Conservation (phyloP, 2,113 vertebrate species). For the Centropus bengalensis region DNA sequence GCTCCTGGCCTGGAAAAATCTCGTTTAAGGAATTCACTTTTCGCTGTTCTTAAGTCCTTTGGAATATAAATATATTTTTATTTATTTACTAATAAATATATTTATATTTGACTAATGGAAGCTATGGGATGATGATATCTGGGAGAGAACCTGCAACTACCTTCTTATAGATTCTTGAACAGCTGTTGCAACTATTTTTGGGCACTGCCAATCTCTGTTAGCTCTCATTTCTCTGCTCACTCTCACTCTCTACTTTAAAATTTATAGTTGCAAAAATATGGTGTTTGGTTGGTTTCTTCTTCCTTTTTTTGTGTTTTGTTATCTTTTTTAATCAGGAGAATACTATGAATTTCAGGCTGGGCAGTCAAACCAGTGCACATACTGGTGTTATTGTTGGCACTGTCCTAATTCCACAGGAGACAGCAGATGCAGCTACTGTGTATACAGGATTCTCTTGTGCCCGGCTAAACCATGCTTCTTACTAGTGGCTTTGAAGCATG, state of each 20-base stretch:
- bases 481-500: background rate
- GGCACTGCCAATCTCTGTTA: background rate
- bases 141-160: background rate
- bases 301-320: background rate
- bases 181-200: background rate
- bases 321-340: background rate
- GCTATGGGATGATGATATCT: background rate
- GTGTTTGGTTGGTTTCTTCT: background rate
- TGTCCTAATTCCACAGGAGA: background rate
- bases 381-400: background rate
- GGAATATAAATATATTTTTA: background rate
- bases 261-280: background rate
- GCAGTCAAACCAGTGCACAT: background rate
- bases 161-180: background rate
- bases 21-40: background rate
- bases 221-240: background rate
- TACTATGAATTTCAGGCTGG: background rate
- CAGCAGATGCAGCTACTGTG: background rate
- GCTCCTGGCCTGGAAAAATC: background rate
- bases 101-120: background rate
- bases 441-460: background rate
- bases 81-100: background rate
- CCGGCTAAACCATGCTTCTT: background rate
- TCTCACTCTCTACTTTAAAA: background rate
- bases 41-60: background rate